These are phyloP conservation scores for Sanderia malayensis DNA, from an alignment of 30 jellyfish, hydroid and myxozoan species.

Conservation along the genomic window DNA sequence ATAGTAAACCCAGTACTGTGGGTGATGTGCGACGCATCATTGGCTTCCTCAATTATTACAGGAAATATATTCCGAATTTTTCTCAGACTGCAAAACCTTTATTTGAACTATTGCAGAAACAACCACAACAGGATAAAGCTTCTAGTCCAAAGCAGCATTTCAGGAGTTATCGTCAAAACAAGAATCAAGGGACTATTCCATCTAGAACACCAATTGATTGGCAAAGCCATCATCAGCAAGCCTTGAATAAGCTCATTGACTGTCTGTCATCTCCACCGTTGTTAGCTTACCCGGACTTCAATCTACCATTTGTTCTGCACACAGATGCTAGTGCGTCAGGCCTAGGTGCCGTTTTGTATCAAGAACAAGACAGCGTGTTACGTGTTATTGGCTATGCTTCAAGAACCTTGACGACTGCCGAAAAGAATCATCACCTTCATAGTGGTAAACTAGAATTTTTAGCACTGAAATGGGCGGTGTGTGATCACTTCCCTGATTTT, in stretches of 20 bases:
- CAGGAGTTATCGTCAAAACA: conserved; percentile 16
- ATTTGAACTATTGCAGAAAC: conserved; percentile 15
- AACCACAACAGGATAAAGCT: not conserved
- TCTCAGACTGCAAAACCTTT: conserved; percentile 47
- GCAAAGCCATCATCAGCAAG: conserved; percentile 15
- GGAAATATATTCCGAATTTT: conserved; percentile 32
- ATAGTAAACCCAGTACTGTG: conserved; percentile 16
- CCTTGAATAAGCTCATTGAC: conserved; percentile 25
- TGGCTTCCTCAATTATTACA: conserved; percentile 24
- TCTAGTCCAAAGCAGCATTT: not conserved
- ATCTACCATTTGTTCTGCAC: conserved; percentile 26
- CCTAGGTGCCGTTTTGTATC: conserved; percentile 46
- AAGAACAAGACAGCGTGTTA: conserved; percentile 20
- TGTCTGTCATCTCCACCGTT: conserved; percentile 25
- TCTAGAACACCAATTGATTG: conserved; percentile 31
- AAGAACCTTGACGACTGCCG: conserved; percentile 33
- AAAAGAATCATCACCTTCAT: conserved; percentile 29
- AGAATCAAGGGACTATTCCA: conserved; percentile 18
- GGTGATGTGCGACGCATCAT: conserved; percentile 29
- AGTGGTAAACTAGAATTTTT: conserved; percentile 38
- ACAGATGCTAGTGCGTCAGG: conserved; percentile 58
- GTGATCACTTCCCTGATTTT: conserved; percentile 41
- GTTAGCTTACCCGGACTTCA: conserved; percentile 44
- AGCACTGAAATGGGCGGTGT: conserved; percentile 49
- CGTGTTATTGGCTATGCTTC: conserved; percentile 43